Evolutionary conservation across 2,888 invertebrate genomes (phyloP).

Genomic region (Elmis aenea): DNA sequence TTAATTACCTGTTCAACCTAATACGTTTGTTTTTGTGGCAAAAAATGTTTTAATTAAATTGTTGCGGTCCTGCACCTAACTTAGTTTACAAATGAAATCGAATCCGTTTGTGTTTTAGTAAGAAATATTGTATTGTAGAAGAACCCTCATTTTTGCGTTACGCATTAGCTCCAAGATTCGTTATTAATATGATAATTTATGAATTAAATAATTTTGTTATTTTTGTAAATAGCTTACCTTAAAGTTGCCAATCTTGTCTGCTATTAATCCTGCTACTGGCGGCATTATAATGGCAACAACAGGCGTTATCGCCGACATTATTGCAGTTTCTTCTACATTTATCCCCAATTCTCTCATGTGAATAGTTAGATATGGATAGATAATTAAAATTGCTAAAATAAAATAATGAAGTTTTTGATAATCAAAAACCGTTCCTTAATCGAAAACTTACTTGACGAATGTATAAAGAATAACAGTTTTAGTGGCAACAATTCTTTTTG

Average conservation of each 20-base stretch:
- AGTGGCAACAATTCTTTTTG: constrained; percentile 68
- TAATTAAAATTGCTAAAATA: constrained; percentile 62
- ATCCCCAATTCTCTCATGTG: constrained; percentile 77
- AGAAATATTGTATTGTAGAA: too few species aligned
- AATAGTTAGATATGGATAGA: constrained; percentile 75
- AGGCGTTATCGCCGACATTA: constrained; percentile 74
- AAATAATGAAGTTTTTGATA: constrained; percentile 11
- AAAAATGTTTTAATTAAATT: too few species aligned
- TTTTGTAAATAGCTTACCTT: constrained; percentile 50
- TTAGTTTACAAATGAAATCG: too few species aligned
- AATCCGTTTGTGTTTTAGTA: too few species aligned
- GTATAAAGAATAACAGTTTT: constrained; percentile 72
- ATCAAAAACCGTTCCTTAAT: too few species aligned
- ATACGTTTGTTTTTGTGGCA: too few species aligned
- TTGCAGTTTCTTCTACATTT: constrained; percentile 73
- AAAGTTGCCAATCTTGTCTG: constrained; percentile 77
- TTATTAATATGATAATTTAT: too few species aligned
- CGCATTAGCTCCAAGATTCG: too few species aligned
- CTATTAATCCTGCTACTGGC: constrained; percentile 69
- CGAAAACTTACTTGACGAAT: constrained; percentile 66
- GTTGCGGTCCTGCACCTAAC: too few species aligned
- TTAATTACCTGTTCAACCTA: too few species aligned
- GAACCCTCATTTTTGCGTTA: too few species aligned
- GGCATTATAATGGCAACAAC: constrained; percentile 73
- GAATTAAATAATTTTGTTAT: too few species aligned